Conservation (phyloP, 2,888 invertebrate species). For the Portevinia maculata region DNA sequence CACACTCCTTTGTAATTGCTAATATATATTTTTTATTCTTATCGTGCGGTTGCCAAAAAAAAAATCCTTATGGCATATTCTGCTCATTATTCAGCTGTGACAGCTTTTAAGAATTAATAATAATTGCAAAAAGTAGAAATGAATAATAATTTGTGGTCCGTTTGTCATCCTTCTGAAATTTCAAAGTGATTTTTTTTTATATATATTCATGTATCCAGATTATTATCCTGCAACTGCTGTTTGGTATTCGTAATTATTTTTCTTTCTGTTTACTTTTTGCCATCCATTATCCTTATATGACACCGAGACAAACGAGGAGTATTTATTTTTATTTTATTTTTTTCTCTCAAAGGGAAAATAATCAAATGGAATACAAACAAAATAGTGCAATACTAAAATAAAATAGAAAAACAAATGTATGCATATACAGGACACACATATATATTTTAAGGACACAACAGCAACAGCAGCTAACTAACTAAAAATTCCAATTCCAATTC, state of each 20-base stretch:
- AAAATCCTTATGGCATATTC: slow-evolving; percentile 2
- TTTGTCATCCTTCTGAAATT: slow-evolving; percentile 43
- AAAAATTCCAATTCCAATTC: too few species aligned
- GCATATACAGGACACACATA: slow-evolving; percentile 21
- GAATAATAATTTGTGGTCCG: slow-evolving; percentile 6
- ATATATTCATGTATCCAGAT: slow-evolving; percentile 1
- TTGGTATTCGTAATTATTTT: slow-evolving; percentile 47
- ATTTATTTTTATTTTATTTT: slow-evolving; percentile 41
- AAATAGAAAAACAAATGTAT: slow-evolving; percentile 5
- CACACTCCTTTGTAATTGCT: background rate
- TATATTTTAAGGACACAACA: slow-evolving; percentile 33
- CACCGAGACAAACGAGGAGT: slow-evolving; percentile 26
- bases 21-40: background rate
- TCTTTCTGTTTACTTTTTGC: slow-evolving; percentile 25
- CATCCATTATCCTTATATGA: slow-evolving; percentile 17
- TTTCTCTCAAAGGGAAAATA: slow-evolving; percentile 37
- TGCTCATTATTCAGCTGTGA: slow-evolving; percentile 3
- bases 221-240: background rate
- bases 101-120: background rate
- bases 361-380: slow-evolving; percentile 20
- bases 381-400: slow-evolving; percentile 23
- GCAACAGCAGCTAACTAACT: slow-evolving; percentile 30
- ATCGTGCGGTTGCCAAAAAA: slow-evolving; percentile 5
- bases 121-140: background rate
- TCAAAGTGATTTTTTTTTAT: slow-evolving; percentile 24